Conservation (phyloP, 2,797 vertebrate species). For the Sebastes iracundus region DNA sequence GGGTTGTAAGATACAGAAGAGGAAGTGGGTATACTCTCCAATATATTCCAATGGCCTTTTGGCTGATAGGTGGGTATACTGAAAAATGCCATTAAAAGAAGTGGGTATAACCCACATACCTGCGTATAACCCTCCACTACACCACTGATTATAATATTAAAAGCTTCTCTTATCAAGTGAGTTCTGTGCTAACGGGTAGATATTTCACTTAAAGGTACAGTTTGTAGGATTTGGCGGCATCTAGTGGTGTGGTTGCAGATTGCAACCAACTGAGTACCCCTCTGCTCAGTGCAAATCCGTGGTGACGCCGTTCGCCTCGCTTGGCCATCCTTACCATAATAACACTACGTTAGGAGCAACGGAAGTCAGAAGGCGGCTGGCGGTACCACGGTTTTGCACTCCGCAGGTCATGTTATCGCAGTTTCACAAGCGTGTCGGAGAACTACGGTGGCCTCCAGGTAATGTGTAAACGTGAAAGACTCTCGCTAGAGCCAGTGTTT, state of each 20-base stretch:
- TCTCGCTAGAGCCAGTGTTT: no score
- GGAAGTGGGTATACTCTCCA: no score
- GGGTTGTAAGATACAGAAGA: no score
- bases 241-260: not conserved
- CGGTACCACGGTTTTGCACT: not conserved
- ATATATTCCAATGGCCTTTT: no score
- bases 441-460: not conserved
- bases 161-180: not conserved
- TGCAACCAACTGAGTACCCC: not conserved
- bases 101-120: no score
- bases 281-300: rapidly evolving
- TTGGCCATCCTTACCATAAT: not conserved
- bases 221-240: no score
- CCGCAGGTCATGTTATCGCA: not conserved
- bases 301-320: not conserved
- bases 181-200: not conserved
- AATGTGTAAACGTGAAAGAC: not conserved
- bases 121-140: no score
- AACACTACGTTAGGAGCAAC: no score
- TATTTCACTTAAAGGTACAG: not conserved
- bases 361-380: no score
- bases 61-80: no score
- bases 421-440: not conserved
- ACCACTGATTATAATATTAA: not conserved
- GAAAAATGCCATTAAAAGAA: no score